Evolutionary conservation across 2,888 invertebrate species (phyloP).

Genomic region (Mesochorus sp.): DNA sequence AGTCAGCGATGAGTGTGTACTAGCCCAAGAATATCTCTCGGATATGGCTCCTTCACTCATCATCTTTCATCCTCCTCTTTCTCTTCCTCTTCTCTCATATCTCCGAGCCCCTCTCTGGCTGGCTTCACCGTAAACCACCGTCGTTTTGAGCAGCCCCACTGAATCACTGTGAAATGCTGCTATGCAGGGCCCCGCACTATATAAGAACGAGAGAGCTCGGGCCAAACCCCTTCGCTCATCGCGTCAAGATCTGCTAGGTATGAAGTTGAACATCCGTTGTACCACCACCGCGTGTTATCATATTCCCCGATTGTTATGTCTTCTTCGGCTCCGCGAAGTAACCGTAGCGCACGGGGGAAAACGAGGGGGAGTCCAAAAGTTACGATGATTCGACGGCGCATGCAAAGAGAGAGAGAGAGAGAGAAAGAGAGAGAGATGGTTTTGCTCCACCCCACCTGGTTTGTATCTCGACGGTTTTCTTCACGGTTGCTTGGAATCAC

Average conservation of each 20-base stretch:
- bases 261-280: conserved; percentile 75
- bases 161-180: conserved; percentile 19
- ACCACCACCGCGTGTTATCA: conserved; percentile 77
- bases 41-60: conserved; percentile 75
- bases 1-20: conserved; percentile 36
- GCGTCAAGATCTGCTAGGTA: conserved; percentile 66
- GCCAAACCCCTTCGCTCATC: conserved; percentile 30
- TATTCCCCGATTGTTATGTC: conserved; percentile 80
- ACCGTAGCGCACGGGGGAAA: conserved; percentile 25
- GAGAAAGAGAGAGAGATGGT: conserved; percentile 20
- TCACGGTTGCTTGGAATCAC: conserved; percentile 77
- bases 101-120: conserved; percentile 39
- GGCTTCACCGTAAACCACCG: conserved; percentile 52
- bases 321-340: conserved; percentile 68
- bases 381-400: conserved; percentile 40
- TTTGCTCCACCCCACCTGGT: conserved; percentile 43
- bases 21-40: conserved; percentile 58
- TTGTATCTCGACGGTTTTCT: conserved; percentile 66
- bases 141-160: conserved; percentile 39
- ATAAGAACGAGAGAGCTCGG: conserved; percentile 10
- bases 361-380: conserved; percentile 19
- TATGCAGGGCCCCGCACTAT: conserved; percentile 1
- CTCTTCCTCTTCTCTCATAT: conserved; percentile 39
- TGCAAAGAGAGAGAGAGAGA: too few relatives aligned
- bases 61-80: conserved; percentile 74